A percentile compares a stretch with the other conserved stretches of the same genome.
Conservation (phyloP, 2,888 invertebrate genomes). For the Apamea sordens region DNA sequence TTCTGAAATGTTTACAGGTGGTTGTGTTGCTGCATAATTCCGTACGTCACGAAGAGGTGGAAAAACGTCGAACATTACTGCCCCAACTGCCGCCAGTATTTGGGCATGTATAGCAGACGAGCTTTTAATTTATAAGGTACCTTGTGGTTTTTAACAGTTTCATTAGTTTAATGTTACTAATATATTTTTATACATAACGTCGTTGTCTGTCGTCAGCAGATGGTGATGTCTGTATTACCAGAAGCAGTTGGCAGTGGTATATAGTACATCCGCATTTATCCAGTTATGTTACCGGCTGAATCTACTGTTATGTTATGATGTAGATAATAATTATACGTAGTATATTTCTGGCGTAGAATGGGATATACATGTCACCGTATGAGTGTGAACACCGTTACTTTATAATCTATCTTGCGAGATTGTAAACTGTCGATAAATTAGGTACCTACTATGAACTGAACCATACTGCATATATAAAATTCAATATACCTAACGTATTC, state of each 20-base stretch:
- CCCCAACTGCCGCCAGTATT: constrained; percentile 81
- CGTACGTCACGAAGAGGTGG: constrained; percentile 84
- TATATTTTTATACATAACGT: constrained; percentile 3
- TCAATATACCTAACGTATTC: too few relatives aligned
- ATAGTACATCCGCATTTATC: neutral
- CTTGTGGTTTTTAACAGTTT: neutral
- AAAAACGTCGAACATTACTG: constrained; percentile 87
- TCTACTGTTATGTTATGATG: constrained; percentile 2
- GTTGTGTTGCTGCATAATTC: constrained; percentile 86
- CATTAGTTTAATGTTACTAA: neutral
- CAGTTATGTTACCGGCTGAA: neutral
- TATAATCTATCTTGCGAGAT: neutral
- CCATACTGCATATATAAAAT: too few relatives aligned
- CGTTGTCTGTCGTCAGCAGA: neutral
- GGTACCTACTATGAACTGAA: neutral
- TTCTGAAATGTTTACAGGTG: constrained; percentile 78
- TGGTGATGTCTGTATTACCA: neutral
- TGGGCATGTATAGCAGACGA: constrained; percentile 80
- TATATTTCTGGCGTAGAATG: neutral
- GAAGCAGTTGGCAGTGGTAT: neutral
- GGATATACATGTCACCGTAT: neutral
- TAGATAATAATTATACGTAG: neutral
- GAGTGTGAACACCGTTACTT: neutral
- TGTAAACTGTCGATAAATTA: neutral
- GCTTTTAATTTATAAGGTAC: constrained; percentile 26